Percentiles rank a stretch among this genome's conserved stretches.
These are phyloP conservation scores for Zoanthus sansibaricus DNA, from an alignment of 92 coral and sea anemone genomes.

Conservation along the genomic window DNA sequence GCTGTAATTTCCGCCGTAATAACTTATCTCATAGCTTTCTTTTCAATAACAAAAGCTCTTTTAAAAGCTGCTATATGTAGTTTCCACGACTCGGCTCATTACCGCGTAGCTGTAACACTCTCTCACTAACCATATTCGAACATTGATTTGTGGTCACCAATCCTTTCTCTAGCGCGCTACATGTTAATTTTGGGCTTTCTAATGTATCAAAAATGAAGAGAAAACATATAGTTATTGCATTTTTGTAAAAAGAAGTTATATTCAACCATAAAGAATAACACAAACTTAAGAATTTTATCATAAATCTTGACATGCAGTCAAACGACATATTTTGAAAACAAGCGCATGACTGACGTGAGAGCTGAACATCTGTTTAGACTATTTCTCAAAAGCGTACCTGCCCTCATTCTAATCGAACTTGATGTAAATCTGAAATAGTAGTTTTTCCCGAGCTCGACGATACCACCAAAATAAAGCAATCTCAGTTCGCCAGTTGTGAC, in stretches of 20 bases:
- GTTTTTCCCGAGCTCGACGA: background rate
- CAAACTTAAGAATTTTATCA: background rate
- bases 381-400: slow-evolving; percentile 34
- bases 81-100: background rate
- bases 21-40: background rate
- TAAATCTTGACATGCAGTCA: slow-evolving; percentile 16
- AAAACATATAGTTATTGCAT: background rate
- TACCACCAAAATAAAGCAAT: background rate
- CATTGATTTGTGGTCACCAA: background rate
- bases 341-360: slow-evolving; percentile 16
- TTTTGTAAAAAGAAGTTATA: background rate
- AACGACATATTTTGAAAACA: slow-evolving; percentile 45
- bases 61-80: background rate
- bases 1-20: background rate
- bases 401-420: slow-evolving; percentile 19
- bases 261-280: background rate
- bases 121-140: background rate
- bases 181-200: slow-evolving; percentile 5
- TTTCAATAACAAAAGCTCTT: background rate
- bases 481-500: background rate
- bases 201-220: background rate
- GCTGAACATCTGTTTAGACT: slow-evolving; percentile 42
- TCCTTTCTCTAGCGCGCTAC: slow-evolving; percentile 7
- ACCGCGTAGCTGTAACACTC: background rate
- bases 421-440: slow-evolving; percentile 33